Base-by-base conservation (phyloP, 2,888 invertebrate genomes). In the Ashinkailepas kermadecensis region DNA sequence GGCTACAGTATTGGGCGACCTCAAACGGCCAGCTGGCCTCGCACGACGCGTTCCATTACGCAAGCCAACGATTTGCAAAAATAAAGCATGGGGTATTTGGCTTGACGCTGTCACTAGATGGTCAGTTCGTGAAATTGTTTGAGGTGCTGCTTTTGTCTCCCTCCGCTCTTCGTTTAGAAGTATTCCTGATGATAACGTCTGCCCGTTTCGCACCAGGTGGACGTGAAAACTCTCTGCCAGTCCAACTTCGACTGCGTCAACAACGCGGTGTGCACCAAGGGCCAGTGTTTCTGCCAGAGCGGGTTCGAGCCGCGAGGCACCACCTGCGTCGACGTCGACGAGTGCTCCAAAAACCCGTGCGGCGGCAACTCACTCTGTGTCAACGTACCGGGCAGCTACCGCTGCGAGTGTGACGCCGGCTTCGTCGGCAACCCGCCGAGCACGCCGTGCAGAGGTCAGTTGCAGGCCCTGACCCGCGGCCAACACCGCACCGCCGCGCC, bases 331-430 rank as follows among this genome's bases (percentile, higher is more conserved):
- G 95, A 95, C 86, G 88, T 95, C 70, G 92, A 96, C 86, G 96
- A 96, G 88, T 96, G 96, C 87, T 89, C 89, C 84, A 57, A 57
- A 58, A 58, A n/a, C 13, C 83, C 84, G 2, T 96, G 96, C 87
- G 96, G 96, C 0, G 88, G 94, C 58, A 95, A 95, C 87, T 95
- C 96, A 0, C 91, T 95, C 82, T 97, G 96, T 86, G 95, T 94
- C 87, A 97, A 97, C 88, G 89, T 96, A 81, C 95, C 96, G 0
- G 96, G 96, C 80, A 95, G 95, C 86, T 97, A 95, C 86, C 95
- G 95, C 88, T 97, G 96, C 85, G 94, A 94, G 86, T 97, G 96
- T 86, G 94, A 95, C 0, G 89, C 92, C 64, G 95, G 95, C 64
- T 96, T 93, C 86, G 94, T 94, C 86, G 96, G 96, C 80, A 96